A percentile compares a stretch with the other conserved stretches of the same genome.
phyloP scores from a whole-genome alignment of 1,140 invertebrate species.

The Ctenoplectra terminalis region DNA sequence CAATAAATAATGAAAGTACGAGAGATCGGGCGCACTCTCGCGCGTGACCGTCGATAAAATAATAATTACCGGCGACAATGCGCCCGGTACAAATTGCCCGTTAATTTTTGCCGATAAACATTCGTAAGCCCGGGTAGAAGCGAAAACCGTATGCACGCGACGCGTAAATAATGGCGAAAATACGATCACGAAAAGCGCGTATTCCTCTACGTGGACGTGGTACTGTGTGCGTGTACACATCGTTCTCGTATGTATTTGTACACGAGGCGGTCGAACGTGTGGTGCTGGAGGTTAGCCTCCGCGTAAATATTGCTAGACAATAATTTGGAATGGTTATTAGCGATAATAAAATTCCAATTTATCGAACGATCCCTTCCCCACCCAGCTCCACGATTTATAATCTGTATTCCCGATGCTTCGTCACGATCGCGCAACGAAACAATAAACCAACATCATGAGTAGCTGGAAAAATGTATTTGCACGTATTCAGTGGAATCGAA shows the following conservation, averaged over 20 bases:
- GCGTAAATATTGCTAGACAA: constrained; percentile 79
- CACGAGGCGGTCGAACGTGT: constrained; percentile 42
- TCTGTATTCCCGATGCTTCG: constrained; percentile 65
- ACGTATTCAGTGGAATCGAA: not conserved
- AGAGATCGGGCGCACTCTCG: constrained; percentile 50
- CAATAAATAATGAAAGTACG: constrained; percentile 66
- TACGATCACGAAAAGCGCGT: constrained; percentile 70
- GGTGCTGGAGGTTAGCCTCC: constrained; percentile 66
- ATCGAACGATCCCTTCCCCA: constrained; percentile 67
- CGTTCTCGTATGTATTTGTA: not conserved
- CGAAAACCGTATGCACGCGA: constrained; percentile 73
- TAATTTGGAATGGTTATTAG: constrained; percentile 81
- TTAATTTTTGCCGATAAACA: constrained; percentile 82
- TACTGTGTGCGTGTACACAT: not conserved
- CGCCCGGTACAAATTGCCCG: constrained; percentile 74
- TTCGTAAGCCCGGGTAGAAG: constrained; percentile 69
- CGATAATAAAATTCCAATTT: constrained; percentile 82
- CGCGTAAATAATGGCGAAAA: constrained; percentile 77
- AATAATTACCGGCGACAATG: constrained; percentile 79
- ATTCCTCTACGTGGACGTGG: constrained; percentile 5
- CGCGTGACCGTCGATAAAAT: constrained; percentile 76
- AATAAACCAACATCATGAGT: constrained; percentile 28
- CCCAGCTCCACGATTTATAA: constrained; percentile 76
- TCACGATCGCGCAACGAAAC: constrained; percentile 66
- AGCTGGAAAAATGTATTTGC: not conserved